A percentile compares a stretch with the other conserved stretches of the same genome.
These are phyloP conservation scores for Dryococelus australis DNA, from an alignment of 2,888 invertebrate genomes.

Conservation along the genomic window DNA sequence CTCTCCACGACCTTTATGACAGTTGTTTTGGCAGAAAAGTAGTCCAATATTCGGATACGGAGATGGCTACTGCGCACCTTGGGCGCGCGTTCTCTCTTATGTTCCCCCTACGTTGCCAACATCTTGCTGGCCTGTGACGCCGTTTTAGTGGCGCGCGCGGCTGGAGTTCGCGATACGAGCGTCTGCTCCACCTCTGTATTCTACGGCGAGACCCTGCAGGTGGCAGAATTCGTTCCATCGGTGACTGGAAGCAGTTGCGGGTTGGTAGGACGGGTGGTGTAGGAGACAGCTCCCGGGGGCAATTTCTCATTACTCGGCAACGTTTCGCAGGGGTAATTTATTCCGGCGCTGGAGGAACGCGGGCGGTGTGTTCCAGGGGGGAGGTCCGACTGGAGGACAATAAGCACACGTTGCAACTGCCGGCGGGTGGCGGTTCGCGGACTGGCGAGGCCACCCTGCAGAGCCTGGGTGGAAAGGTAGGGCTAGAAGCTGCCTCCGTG, in stretches of 20 bases:
- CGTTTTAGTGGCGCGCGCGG: too few species aligned
- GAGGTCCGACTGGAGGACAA: background rate
- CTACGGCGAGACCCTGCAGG: background rate
- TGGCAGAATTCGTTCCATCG: background rate
- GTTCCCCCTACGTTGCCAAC: too few species aligned
- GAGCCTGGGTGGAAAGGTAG: background rate
- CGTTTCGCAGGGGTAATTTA: constrained; percentile 13
- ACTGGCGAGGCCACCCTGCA: background rate
- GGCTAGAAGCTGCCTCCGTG: background rate
- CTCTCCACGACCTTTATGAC: too few species aligned
- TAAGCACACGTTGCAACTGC: background rate
- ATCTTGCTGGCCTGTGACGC: too few species aligned
- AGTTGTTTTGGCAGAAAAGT: too few species aligned
- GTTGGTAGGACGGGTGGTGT: background rate
- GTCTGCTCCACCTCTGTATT: too few species aligned
- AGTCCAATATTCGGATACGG: too few species aligned
- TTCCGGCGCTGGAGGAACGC: background rate
- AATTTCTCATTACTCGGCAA: constrained; percentile 3
- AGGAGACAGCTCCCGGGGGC: background rate
- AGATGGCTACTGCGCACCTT: too few species aligned
- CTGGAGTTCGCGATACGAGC: too few species aligned
- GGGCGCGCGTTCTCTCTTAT: too few species aligned
- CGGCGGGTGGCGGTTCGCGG: background rate
- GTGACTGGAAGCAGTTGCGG: background rate
- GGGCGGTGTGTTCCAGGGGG: background rate